Evolutionary conservation across 2,888 invertebrate species (phyloP), one percentile per base, ranked within the genome.

Genomic region (Ichneumon xanthorius): DNA sequence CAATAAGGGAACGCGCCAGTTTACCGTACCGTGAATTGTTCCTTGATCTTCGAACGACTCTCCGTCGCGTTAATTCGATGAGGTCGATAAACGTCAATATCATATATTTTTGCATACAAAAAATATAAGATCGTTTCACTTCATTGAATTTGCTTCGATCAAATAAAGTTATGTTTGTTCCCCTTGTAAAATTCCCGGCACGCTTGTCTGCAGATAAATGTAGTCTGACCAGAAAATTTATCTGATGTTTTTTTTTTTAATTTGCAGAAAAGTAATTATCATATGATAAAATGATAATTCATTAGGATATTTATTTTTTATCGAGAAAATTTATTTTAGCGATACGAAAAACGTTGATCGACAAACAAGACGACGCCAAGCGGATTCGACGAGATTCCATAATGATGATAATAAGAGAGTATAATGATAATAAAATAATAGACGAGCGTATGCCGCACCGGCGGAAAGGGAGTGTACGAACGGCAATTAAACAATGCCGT

Each of bases 401-500:
- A 63, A 61, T 61, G 16, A 63, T 33, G 30, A 63, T 63, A 33
- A 63, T n/a, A 30, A 30, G 50, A 19, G 48, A 22, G 19, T 65
- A 76, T 65, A 40, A 11, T 2, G 30, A 50, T 26, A 63, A 68
- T 76, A 53, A 40, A 22, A 73, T 63, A 67, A 53, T 73, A 26
- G 37, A 73, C 16, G 65, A 67, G 53, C 77, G 67, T 77, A 80
- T 63, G 80, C 19, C 65, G 58, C 67, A n/a, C 58, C 65, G 63
- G 37, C 55, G 76, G 63, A 71, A 53, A 55, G 50, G 72, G 68
- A 63, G 53, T 67, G 75, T 19, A 65, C 37, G 67, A 53, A 63
- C 33, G 67, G 40, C 45, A 55, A 80, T 83, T 78, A 50, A 50
- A 86, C 83, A 86, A 86, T 86, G 73, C 73, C 58, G 26, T 19